Conservation (phyloP, 2,113 vertebrate species). For the Ciconia maguari region DNA sequence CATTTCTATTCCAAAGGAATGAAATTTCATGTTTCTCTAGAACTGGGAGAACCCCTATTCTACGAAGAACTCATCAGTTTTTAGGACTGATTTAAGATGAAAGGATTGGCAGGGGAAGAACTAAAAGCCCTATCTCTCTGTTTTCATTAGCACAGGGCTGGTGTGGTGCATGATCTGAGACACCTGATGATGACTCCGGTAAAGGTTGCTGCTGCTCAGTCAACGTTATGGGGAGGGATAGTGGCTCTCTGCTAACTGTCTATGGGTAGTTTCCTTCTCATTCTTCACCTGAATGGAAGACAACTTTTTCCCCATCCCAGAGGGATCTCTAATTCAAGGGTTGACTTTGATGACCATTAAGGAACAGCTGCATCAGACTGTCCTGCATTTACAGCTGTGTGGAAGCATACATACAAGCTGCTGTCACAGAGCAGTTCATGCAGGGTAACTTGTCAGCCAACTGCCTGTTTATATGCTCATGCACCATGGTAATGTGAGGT, state of each 20-base stretch:
- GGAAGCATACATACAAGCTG: background rate
- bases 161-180: background rate
- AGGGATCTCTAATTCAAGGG: background rate
- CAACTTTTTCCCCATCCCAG: background rate
- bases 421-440: background rate
- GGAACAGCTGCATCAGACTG: background rate
- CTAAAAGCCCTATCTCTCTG: background rate
- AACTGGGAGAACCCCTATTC: background rate
- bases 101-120: background rate
- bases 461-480: background rate
- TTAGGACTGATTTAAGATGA: background rate
- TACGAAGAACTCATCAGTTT: background rate
- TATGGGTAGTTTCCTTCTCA: background rate
- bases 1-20: background rate
- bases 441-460: background rate
- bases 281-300: background rate
- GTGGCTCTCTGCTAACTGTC: background rate
- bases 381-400: background rate
- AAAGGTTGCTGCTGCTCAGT: background rate
- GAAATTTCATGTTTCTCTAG: background rate
- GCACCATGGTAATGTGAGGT: background rate
- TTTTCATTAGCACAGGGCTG: background rate
- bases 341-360: background rate
- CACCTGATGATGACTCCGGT: background rate
- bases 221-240: background rate